These are phyloP conservation scores for Istiophorus platypterus DNA, from an alignment of 2,113 vertebrate species.

Conservation along the genomic window DNA sequence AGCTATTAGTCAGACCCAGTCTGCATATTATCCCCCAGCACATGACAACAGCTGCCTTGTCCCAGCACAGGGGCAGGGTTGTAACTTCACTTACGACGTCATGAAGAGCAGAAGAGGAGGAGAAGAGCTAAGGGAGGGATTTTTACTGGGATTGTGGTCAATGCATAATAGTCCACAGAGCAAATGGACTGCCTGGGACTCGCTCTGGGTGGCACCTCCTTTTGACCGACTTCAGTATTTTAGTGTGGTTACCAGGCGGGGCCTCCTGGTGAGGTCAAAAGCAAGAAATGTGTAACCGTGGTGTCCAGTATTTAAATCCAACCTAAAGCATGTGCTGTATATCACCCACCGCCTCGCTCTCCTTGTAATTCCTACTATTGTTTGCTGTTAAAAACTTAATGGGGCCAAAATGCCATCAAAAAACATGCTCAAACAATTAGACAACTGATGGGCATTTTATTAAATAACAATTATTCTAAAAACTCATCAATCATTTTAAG, in stretches of 20 bases:
- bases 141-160: slow-evolving; percentile 69
- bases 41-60: slow-evolving; percentile 83
- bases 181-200: slow-evolving; percentile 72
- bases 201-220: slow-evolving; percentile 73
- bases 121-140: slow-evolving; percentile 53
- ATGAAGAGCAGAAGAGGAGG: slow-evolving; percentile 56
- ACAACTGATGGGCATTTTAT: background rate
- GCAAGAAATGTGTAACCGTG: slow-evolving; percentile 10
- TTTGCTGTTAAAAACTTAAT: background rate
- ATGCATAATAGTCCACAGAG: slow-evolving; percentile 77
- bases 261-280: slow-evolving; percentile 15
- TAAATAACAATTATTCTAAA: slow-evolving; percentile 1
- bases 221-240: slow-evolving; percentile 62
- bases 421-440: background rate
- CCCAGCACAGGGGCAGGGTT: slow-evolving; percentile 68
- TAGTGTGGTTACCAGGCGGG: slow-evolving; percentile 50
- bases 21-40: slow-evolving; percentile 67
- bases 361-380: background rate
- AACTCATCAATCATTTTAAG: background rate
- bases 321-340: slow-evolving; percentile 17
- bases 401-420: background rate
- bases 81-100: slow-evolving; percentile 59
- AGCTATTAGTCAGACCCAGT: slow-evolving; percentile 68
- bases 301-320: slow-evolving; percentile 31
- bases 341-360: background rate